Evolutionary conservation across 2,888 invertebrate genomes (phyloP).

Genomic region (Phortica okadai): DNA sequence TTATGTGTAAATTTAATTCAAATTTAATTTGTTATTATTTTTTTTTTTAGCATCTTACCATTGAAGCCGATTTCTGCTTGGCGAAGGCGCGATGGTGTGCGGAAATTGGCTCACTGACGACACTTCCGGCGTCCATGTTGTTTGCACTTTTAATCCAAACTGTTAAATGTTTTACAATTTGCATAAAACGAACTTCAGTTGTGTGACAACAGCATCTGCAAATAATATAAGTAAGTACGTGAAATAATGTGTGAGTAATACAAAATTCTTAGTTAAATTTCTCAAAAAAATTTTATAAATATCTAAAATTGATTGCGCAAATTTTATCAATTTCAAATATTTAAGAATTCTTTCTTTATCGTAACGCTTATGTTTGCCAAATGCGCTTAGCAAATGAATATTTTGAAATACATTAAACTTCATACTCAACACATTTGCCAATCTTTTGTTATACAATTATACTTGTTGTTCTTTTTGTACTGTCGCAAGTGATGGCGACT

Average conservation of each 20-base stretch:
- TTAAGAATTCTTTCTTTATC: too few species aligned
- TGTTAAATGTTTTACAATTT: not conserved
- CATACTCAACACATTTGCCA: too few species aligned
- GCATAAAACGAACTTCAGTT: not conserved
- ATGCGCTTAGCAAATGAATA: too few species aligned
- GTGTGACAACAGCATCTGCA: not conserved
- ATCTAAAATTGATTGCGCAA: too few species aligned
- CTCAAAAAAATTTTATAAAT: too few species aligned
- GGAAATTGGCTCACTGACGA: constrained; percentile 75
- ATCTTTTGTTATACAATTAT: not conserved
- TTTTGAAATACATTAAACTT: too few species aligned
- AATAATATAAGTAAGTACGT: not conserved
- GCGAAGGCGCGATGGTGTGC: constrained; percentile 75
- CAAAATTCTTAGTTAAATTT: too few species aligned
- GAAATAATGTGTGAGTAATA: too few species aligned
- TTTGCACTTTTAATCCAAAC: not conserved
- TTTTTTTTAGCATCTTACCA: constrained; percentile 64
- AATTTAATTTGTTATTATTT: not conserved
- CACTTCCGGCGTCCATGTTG: constrained; percentile 74
- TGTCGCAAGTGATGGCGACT: not conserved
- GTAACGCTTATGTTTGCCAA: too few species aligned
- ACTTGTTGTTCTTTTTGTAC: not conserved
- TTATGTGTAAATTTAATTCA: not conserved
- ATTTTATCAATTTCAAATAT: too few species aligned
- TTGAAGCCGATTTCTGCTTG: constrained; percentile 75